Percentiles rank a stretch among this genome's conserved stretches.
Conservation (phyloP, 1,140 invertebrate genomes). For the Nephila pilipes region DNA sequence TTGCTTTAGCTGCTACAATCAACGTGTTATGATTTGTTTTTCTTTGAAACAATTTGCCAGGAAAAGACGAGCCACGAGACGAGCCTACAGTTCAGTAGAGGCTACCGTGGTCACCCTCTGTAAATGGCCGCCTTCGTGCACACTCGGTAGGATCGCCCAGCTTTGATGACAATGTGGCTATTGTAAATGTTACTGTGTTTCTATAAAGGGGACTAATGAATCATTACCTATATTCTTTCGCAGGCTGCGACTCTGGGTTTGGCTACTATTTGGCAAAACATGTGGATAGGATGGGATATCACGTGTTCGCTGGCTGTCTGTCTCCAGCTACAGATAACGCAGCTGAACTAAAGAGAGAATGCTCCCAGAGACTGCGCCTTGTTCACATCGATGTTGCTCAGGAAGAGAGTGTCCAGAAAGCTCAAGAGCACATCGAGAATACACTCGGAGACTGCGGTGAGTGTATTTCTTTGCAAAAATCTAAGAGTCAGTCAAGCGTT, state of each 20-base stretch:
- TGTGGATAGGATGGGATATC: conserved; percentile 81
- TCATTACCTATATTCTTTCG: not conserved
- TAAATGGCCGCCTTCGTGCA: no score
- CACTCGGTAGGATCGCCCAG: no score
- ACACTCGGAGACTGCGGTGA: not conserved
- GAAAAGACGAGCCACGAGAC: no score
- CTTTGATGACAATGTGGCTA: no score
- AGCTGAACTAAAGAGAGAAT: conserved; percentile 77
- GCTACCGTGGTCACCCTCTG: no score
- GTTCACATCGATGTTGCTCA: conserved; percentile 87
- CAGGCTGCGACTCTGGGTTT: conserved; percentile 84
- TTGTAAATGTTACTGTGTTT: no score
- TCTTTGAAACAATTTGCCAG: no score
- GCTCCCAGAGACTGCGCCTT: conserved; percentile 81
- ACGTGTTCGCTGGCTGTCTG: conserved; percentile 83
- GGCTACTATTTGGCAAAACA: conserved; percentile 81
- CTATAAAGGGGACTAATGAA: no score
- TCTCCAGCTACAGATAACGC: conserved; percentile 80
- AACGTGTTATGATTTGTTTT: no score
- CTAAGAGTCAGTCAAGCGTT: no score
- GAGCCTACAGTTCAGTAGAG: no score
- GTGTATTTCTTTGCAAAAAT: not conserved
- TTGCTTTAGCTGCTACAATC: no score
- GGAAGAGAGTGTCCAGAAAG: conserved; percentile 82
- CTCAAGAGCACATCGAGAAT: conserved; percentile 33